Evolutionary conservation across 2,888 invertebrate genomes (phyloP).

Genomic region (Megaustenia siamemsis): DNA sequence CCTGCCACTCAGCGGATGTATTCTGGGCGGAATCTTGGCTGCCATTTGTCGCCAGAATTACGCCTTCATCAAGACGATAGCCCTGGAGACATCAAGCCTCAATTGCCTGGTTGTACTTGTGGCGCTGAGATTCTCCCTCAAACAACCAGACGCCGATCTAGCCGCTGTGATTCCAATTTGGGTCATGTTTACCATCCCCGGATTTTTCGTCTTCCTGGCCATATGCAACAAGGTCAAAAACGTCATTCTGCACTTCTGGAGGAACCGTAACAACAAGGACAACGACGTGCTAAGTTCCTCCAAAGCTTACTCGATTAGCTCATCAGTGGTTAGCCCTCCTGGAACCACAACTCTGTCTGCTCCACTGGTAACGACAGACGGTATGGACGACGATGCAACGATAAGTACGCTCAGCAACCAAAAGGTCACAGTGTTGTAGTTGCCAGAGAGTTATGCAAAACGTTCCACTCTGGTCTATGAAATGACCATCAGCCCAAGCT

Average conservation of each 20-base stretch:
- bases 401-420: conserved; percentile 70
- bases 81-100: conserved; percentile 75
- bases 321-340: conserved; percentile 72
- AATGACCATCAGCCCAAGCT: too few relatives aligned
- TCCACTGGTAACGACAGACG: conserved; percentile 72
- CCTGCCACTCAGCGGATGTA: conserved; percentile 71
- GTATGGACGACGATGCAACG: conserved; percentile 69
- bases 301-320: conserved; percentile 71
- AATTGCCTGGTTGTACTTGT: conserved; percentile 77
- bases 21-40: conserved; percentile 69
- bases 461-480: not conserved
- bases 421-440: conserved; percentile 77
- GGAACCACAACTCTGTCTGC: conserved; percentile 75
- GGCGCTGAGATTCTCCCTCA: conserved; percentile 75
- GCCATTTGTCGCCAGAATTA: conserved; percentile 71
- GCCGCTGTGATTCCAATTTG: conserved; percentile 78
- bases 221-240: conserved; percentile 57
- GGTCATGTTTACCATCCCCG: conserved; percentile 77
- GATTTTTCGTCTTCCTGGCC: conserved; percentile 71
- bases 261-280: conserved; percentile 46
- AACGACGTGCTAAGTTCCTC: conserved; percentile 14
- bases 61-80: conserved; percentile 72
- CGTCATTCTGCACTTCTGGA: conserved; percentile 41
- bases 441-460: not conserved
- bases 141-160: conserved; percentile 74